A percentile compares a stretch with the other conserved stretches of the same genome.
phyloP scores from a whole-genome alignment of 2,113 vertebrate genomes.

The Ageneiosus marmoratus region DNA sequence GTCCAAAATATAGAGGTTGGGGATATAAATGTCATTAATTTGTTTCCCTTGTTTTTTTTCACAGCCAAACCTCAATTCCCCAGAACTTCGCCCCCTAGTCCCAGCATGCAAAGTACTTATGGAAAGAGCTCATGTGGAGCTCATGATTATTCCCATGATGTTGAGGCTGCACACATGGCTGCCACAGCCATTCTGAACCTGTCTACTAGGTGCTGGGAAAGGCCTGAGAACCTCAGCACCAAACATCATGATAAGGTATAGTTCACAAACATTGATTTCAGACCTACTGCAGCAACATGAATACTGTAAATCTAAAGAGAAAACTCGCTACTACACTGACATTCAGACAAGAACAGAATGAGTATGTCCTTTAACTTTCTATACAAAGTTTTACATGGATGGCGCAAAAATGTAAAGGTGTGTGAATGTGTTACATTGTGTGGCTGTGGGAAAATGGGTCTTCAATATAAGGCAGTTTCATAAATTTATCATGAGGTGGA shows the following conservation, averaged over 20 bases:
- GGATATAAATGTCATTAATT: neutral
- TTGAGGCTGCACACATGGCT: constrained; percentile 96
- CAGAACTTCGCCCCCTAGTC: constrained; percentile 83
- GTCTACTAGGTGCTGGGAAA: constrained; percentile 98
- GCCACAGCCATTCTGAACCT: constrained; percentile 97
- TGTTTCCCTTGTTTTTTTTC: constrained; percentile 8
- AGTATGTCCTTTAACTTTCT: neutral
- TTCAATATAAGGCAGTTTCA: constrained; percentile 39
- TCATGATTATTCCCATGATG: constrained; percentile 94
- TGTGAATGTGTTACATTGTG: neutral
- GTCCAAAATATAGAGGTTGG: neutral
- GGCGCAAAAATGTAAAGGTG: neutral
- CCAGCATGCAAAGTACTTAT: constrained; percentile 80
- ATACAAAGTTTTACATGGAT: neutral
- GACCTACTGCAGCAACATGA: neutral
- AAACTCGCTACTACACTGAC: neutral
- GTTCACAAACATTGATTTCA: neutral
- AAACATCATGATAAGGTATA: constrained; percentile 87
- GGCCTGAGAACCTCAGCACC: constrained; percentile 95
- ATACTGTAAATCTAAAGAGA: neutral
- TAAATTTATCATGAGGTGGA: constrained; percentile 65
- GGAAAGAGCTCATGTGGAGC: constrained; percentile 80
- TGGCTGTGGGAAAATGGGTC: neutral
- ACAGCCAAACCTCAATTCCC: constrained; percentile 85
- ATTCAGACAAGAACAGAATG: neutral